A percentile compares a stretch with the other conserved stretches of the same genome.
Evolutionary conservation across 2,797 vertebrate genomes (phyloP).

Genomic region (Mycteria americana): DNA sequence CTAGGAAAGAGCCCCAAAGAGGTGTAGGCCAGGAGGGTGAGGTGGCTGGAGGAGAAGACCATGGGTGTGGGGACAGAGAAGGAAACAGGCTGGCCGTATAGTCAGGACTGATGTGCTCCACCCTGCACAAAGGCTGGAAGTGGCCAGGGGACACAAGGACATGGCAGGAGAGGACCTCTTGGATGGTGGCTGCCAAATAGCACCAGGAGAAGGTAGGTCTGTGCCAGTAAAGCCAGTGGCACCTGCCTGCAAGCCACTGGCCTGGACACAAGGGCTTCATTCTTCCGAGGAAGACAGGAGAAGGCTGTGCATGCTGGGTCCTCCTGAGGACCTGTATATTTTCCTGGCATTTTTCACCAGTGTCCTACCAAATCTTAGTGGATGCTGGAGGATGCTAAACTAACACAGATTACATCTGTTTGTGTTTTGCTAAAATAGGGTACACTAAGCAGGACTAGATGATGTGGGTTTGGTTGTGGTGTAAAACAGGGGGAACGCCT

Average conservation of each 20-base stretch:
- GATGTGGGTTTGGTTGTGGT: neutral
- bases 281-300: neutral
- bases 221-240: neutral
- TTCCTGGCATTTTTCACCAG: neutral
- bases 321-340: neutral
- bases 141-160: neutral
- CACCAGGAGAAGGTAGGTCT: neutral
- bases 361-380: too few relatives aligned
- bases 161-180: neutral
- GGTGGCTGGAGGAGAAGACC: neutral
- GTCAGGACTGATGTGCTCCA: neutral
- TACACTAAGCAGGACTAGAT: neutral
- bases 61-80: neutral
- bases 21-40: neutral
- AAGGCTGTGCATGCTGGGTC: neutral
- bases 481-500: neutral
- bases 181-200: neutral
- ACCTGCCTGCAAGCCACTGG: neutral
- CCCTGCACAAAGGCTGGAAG: neutral
- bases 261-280: neutral
- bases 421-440: neutral
- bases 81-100: neutral
- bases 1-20: neutral
- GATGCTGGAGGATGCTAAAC: neutral
- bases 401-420: neutral